Conservation (phyloP, 1,140 invertebrate genomes). For the Caenorhabditis briggsae region DNA sequence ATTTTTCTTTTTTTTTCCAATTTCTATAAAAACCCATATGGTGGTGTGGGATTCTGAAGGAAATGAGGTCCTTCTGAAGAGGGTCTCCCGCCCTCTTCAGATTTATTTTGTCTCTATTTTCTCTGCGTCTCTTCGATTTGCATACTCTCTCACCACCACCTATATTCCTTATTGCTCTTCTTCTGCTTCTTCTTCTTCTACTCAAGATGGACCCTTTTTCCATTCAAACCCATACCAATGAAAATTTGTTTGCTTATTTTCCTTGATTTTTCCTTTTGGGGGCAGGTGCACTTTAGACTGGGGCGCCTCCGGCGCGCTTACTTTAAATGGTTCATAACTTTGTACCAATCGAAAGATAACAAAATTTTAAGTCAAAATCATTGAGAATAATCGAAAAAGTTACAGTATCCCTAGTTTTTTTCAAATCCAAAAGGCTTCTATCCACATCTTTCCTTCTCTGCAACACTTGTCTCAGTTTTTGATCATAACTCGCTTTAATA, state of each 20-base stretch:
- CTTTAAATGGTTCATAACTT: too few species aligned
- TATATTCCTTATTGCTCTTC: neutral
- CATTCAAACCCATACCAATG: neutral
- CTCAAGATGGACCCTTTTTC: neutral
- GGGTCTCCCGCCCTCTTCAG: conserved; percentile 23
- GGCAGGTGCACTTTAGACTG: neutral
- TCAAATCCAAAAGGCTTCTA: too few species aligned
- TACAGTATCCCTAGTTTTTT: too few species aligned
- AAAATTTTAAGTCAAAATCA: too few species aligned
- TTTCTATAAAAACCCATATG: neutral
- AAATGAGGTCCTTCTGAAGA: conserved; percentile 9
- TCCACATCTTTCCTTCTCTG: too few species aligned
- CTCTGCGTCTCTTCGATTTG: neutral
- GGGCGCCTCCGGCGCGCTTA: too few species aligned
- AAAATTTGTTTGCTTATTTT: neutral
- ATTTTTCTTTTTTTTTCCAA: neutral
- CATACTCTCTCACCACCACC: neutral
- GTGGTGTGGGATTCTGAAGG: neutral
- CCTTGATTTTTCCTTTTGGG: neutral
- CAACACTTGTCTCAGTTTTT: too few species aligned
- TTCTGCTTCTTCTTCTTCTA: neutral
- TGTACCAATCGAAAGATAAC: too few species aligned
- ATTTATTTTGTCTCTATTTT: conserved; percentile 43
- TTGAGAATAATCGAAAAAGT: too few species aligned
- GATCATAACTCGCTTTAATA: too few species aligned